Evolutionary conservation across 2,797 vertebrate genomes (phyloP).

Genomic region (Manis crassicaudata): DNA sequence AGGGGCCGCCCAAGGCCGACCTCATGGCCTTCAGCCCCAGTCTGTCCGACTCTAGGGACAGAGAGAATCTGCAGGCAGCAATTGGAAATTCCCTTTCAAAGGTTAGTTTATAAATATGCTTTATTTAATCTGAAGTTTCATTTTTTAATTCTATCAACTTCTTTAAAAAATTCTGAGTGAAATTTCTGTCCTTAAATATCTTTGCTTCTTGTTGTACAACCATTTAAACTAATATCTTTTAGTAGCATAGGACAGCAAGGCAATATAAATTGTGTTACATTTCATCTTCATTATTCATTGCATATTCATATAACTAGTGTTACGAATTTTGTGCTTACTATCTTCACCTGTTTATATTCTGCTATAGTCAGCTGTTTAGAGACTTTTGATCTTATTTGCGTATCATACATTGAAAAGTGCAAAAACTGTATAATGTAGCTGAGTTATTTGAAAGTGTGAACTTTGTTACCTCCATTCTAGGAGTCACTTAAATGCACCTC

Average conservation of each 20-base stretch:
- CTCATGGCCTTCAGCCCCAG: conserved; percentile 87
- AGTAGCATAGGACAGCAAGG: not conserved
- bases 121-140: not conserved
- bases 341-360: not conserved
- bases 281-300: not conserved
- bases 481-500: not conserved
- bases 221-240: not conserved
- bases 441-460: not conserved
- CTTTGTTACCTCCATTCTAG: not conserved
- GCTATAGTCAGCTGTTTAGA: not conserved
- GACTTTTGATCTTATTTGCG: not conserved
- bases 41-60: conserved; percentile 76
- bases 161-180: not conserved
- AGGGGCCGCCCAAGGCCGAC: conserved; percentile 69
- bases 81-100: conserved; percentile 34
- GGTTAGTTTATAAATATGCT: conserved; percentile 50
- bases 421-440: not conserved
- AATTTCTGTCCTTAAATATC: not conserved
- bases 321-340: not conserved
- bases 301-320: not conserved
- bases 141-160: not conserved
- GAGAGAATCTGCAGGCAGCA: conserved; percentile 28
- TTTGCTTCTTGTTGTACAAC: not conserved
- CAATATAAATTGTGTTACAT: not conserved
- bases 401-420: not conserved